Percentiles rank a stretch among this genome's conserved stretches.
Conservation (phyloP, 2,113 vertebrate species). For the Oryzias curvinotus region DNA sequence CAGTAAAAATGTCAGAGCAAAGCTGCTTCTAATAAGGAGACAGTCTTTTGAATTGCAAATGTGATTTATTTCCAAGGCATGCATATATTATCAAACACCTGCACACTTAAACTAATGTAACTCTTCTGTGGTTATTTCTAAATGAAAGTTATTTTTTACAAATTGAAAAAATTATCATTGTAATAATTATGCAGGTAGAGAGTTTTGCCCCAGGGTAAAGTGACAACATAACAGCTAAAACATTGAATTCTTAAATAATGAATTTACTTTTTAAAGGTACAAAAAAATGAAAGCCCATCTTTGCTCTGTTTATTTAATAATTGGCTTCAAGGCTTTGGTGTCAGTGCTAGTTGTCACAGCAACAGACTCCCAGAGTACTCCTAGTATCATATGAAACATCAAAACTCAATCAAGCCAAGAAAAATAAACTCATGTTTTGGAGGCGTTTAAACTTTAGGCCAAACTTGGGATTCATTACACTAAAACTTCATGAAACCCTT, state of each 20-base stretch:
- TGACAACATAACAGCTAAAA: neutral
- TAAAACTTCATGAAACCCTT: too few species aligned
- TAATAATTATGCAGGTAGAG: neutral
- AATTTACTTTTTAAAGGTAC: too few species aligned
- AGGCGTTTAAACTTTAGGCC: too few species aligned
- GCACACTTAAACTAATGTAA: constrained; percentile 1
- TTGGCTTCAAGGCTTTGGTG: neutral
- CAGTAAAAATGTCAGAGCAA: constrained; percentile 32
- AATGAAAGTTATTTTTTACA: neutral
- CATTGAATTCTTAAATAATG: neutral
- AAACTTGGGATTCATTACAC: too few species aligned
- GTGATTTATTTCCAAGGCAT: constrained; percentile 11
- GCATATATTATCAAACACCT: constrained; percentile 31
- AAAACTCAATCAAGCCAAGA: neutral
- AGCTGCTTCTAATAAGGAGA: constrained; percentile 11
- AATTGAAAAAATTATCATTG: neutral
- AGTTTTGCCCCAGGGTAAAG: neutral
- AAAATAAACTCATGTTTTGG: neutral
- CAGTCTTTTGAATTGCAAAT: constrained; percentile 50
- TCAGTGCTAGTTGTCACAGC: constrained; percentile 4
- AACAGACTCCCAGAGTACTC: constrained; percentile 5
- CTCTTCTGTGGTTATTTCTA: neutral
- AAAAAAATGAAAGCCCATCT: constrained; percentile 3
- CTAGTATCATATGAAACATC: constrained; percentile 4
- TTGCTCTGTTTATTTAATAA: neutral